Base-by-base conservation (phyloP, 2,888 invertebrate genomes). In the Tortrix viridana region DNA sequence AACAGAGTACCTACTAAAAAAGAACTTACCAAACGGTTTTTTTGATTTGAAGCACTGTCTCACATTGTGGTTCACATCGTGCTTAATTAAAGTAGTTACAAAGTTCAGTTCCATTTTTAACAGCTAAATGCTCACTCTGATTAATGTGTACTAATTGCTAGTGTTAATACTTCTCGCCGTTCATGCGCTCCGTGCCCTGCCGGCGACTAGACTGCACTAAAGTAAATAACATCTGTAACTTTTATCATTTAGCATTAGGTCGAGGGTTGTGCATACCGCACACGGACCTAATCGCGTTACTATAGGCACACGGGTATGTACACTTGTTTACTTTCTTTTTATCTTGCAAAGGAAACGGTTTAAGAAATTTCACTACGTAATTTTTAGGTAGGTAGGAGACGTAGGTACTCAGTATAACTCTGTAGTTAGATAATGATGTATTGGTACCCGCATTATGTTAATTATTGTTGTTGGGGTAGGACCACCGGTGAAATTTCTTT, bases 1-100 rank as follows among this genome's bases (percentile, higher is more conserved):
- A n/a, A n/a, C n/a, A n/a, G n/a, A n/a, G 7, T 49, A 49, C 5
- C 5, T 37, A 37, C 3, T 3, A 38, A 46, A 47, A 47, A 37
- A 12, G 26, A 69, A 80, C 89, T 91, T 75, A 93, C 93, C 82
- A 67, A 90, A 92, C 41, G 89, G 76, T 68, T 88, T 92, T 80
- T 90, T 92, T n/a, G 85, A 74, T 74, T 91, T 90, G 74, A 92
- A 90, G 76, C 90, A 90, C 86, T 89, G 82, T 83, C 81, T 89
- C 76, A 92, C 86, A 80, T 93, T 92, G 71, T 90, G 90, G 70
- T 93, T 92, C 73, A 91, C 84, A 80, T 92, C 92, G 71, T 88
- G 89, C 81, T 89, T 90, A 64, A 92, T 85, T 68, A 90, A 80
- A 43, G 88, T 86, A 55, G 89, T 80, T 73, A 90, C 79, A 68